Evolutionary conservation across 2,113 vertebrate species (phyloP), one percentile per base, ranked within the genome.

Genomic region (Larimichthys polyactis): DNA sequence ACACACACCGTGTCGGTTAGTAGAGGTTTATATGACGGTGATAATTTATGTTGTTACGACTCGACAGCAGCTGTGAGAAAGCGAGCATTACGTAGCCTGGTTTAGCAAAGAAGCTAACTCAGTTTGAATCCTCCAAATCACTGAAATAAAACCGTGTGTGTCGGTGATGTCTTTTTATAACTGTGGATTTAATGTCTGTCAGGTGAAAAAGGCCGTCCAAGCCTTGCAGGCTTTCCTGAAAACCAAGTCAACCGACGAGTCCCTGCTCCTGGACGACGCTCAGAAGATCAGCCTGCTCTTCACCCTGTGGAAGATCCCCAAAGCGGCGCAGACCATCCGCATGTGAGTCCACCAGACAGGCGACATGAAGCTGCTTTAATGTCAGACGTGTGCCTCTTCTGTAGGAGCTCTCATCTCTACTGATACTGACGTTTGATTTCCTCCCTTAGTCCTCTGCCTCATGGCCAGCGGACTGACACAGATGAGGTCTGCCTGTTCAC

Each of bases 401-500:
- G 4, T 10, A 8, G 16, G 11, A 24, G 3, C 11, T 66, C 6
- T 22, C 44, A 36, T 2, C 15, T 24, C 0, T 11, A 52, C 2
- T n/a, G n/a, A 16, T 64, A 5, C 11, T 55, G 22, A 51, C 9
- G 0, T 64, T 9, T 71, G 16, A 0, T 44, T 63, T 63, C 3
- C 2, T 1, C 11, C 68, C 11, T 0, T 82, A 99, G 98, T 79
- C 91, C 95, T 0, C 81, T 99, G 85, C 97, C 98, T 44, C 95
- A 97, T 75, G 83, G 91, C 20, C 94, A 96, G 80, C 94, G 96
- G 10, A 27, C 92, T 0, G 96, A 96, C 36, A 93, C 94, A 1
- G 83, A 93, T 4, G 97, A 99, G 0, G 71, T 99, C n/a, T 99
- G 98, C 84, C 95, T 99, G 1, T 98, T 99, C 89, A 98, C 97